Conservation (phyloP, 1,140 invertebrate genomes). For the Heliconius congener region DNA sequence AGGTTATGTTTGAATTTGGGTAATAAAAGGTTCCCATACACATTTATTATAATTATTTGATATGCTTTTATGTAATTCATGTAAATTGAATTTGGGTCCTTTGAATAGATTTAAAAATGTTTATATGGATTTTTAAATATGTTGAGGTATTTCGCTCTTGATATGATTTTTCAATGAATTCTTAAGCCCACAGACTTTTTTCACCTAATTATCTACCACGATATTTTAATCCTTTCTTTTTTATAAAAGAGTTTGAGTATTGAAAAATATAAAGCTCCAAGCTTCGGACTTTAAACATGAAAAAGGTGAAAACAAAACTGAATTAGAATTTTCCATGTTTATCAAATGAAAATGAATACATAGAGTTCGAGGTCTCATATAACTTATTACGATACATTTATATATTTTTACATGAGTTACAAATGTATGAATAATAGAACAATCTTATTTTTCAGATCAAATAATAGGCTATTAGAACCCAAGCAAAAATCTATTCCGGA, state of each 20-base stretch:
- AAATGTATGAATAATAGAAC: too few relatives aligned
- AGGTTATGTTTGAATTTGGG: neutral
- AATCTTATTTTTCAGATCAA: neutral
- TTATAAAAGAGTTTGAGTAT: too few relatives aligned
- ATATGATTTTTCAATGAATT: neutral
- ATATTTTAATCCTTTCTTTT: too few relatives aligned
- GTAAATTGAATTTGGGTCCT: neutral
- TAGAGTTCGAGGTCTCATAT: too few relatives aligned
- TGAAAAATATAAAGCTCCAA: too few relatives aligned
- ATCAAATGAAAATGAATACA: too few relatives aligned
- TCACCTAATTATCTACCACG: too few relatives aligned
- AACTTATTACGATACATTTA: too few relatives aligned
- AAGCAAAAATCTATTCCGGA: constrained; percentile 3
- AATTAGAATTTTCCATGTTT: neutral
- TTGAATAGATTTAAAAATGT: neutral
- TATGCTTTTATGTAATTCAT: neutral
- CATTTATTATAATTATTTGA: constrained; percentile 2
- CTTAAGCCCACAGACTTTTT: neutral
- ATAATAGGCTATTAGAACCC: neutral
- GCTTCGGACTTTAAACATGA: neutral
- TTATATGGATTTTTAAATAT: neutral
- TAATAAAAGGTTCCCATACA: constrained; percentile 3
- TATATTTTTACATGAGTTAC: too few relatives aligned
- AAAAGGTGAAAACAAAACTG: neutral
- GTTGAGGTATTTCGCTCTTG: too few relatives aligned